Base-by-base conservation (phyloP, 1,140 invertebrate species). In the Macrocentrus cingulum region DNA sequence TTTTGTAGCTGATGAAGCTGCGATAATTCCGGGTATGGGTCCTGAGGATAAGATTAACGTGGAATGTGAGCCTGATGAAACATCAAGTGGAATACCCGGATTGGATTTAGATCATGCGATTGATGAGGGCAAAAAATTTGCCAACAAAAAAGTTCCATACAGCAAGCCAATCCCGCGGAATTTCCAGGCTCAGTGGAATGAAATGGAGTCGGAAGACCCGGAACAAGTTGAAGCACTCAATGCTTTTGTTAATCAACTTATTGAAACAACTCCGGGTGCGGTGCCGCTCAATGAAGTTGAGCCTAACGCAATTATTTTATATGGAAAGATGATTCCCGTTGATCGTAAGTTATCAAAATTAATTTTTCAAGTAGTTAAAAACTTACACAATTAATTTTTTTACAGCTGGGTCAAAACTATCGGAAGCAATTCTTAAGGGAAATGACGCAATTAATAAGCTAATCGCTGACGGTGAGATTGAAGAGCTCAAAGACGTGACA, bases 111-210 rank as follows among this genome's bases (percentile, higher is more conserved):
- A 92, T 69, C 84, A 87, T 23, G 83, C 80, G n/a, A 81, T 81
- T 20, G 86, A 87, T 66, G 84, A 87, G 34, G 89, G 89, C 60
- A 86, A 88, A 62, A 84, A 88, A 50, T 67, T 73, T 9, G 79
- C 82, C 22, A 81, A 83, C 44, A 94, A 93, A 68, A 92, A 90
- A 77, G 89, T 90, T 23, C 94, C 95, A 5, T 97, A 95, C 71
- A 92, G 94, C 61, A 95, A 97, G 73, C 94, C 95, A 11, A 97
- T 98, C 74, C 95, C 95, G 2, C 88, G 91, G 64, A 94, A 95
- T 69, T 98, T 98, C 80, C 94, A 97, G 78, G 92, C 91, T 19
- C 92, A 96, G 56, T 98, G 95, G 95, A 93, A 94, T 67, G 92
- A 94, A 69, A 87, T 88, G 55, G 84, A 85, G 46, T 80, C 80